These are phyloP conservation scores for Brachionichthys hirsutus DNA, from an alignment of 2,113 vertebrate genomes.

Conservation along the genomic window DNA sequence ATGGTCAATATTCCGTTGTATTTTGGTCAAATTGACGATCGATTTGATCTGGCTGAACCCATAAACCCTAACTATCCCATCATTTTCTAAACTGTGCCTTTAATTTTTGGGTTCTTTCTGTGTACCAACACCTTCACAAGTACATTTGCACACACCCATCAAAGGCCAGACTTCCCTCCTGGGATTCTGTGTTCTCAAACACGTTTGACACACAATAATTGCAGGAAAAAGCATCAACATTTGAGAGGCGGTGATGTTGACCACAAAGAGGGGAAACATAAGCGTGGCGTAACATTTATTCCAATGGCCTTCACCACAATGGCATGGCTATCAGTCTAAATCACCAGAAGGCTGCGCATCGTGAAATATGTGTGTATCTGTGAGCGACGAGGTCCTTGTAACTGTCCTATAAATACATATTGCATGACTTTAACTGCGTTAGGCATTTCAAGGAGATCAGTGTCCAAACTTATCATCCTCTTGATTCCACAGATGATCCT, in stretches of 20 bases:
- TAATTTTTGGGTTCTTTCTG: too few species aligned
- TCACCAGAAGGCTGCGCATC: not conserved
- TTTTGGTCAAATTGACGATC: too few species aligned
- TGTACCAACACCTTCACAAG: too few species aligned
- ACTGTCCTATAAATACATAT: not conserved
- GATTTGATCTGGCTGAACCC: not conserved
- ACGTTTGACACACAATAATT: not conserved
- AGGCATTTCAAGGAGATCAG: conserved; percentile 23
- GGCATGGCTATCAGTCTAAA: conserved; percentile 39
- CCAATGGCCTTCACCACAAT: conserved; percentile 26
- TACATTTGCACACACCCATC: too few species aligned
- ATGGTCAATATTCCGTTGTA: not conserved
- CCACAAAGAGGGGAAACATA: conserved; percentile 7
- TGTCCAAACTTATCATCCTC: conserved; percentile 32
- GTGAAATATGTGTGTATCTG: not conserved
- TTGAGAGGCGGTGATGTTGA: not conserved
- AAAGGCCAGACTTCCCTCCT: not conserved
- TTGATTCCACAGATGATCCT: conserved; percentile 7
- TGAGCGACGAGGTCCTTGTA: not conserved
- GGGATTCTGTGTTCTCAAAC: not conserved
- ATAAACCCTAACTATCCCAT: too few species aligned
- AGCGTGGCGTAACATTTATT: conserved; percentile 39
- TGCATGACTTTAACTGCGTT: conserved; percentile 38
- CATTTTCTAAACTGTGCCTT: too few species aligned
- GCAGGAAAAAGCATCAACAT: conserved; percentile 5